Conservation (phyloP, 2,797 vertebrate species). For the Rhodeus uyekii region DNA sequence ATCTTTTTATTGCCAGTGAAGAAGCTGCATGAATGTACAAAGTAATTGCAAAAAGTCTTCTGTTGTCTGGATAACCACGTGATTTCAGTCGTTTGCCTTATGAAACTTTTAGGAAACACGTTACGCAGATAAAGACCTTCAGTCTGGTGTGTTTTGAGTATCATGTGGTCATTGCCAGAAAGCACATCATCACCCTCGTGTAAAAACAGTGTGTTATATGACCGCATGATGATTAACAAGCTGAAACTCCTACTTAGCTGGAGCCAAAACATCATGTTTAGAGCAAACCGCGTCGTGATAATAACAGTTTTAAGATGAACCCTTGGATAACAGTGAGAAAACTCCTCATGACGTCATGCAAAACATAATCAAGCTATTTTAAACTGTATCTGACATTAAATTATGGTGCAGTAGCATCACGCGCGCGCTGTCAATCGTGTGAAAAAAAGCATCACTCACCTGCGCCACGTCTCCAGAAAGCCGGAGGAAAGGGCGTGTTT, state of each 20-base stretch:
- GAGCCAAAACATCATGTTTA: background rate
- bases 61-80: conserved; percentile 2
- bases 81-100: background rate
- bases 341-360: conserved; percentile 3
- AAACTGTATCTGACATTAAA: background rate
- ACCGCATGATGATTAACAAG: background rate
- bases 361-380: background rate
- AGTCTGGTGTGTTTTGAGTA: background rate
- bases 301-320: background rate
- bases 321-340: background rate
- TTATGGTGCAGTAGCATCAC: background rate
- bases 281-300: background rate
- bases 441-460: conserved; percentile 20
- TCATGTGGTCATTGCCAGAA: conserved; percentile 32
- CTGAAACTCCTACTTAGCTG: background rate
- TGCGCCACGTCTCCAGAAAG: conserved; percentile 26
- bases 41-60: background rate
- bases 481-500: conserved; percentile 1
- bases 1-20: background rate
- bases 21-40: background rate
- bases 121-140: background rate
- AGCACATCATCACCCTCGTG: background rate
- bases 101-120: conserved; percentile 12
- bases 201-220: background rate
- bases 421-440: background rate